These are phyloP conservation scores for Ceuthmochares aereus DNA, from an alignment of 2,113 vertebrate species.

Conservation along the genomic window DNA sequence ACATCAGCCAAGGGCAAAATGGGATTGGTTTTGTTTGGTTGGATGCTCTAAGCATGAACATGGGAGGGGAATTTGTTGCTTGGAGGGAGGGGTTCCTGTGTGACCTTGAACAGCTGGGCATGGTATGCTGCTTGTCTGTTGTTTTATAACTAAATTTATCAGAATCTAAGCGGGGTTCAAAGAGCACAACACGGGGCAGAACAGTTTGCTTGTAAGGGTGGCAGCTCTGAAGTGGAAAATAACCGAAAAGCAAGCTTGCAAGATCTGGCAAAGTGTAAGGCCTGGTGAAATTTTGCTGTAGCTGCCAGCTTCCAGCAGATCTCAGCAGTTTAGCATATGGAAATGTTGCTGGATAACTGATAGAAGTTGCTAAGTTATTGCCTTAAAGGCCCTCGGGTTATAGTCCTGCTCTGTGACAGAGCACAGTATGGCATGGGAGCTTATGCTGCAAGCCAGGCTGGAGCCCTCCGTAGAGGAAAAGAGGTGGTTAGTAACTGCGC, in stretches of 20 bases:
- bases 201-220: background rate
- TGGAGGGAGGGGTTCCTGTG: background rate
- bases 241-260: background rate
- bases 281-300: background rate
- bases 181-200: background rate
- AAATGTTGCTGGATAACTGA: background rate
- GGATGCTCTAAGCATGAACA: background rate
- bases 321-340: background rate
- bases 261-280: background rate
- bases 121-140: background rate
- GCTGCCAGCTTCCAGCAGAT: background rate
- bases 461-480: background rate
- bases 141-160: background rate
- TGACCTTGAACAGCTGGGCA: background rate
- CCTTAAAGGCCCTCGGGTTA: background rate
- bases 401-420: background rate
- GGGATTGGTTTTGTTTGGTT: background rate
- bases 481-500: background rate
- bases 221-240: background rate
- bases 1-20: background rate
- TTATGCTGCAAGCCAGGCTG: background rate
- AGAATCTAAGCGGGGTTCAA: background rate
- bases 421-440: background rate
- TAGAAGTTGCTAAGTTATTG: background rate
- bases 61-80: background rate